Evolutionary conservation across 30 jellyfish, hydroid and myxozoan species (phyloP), one percentile per base, ranked within the genome.

Genomic region (Mastigias papua): DNA sequence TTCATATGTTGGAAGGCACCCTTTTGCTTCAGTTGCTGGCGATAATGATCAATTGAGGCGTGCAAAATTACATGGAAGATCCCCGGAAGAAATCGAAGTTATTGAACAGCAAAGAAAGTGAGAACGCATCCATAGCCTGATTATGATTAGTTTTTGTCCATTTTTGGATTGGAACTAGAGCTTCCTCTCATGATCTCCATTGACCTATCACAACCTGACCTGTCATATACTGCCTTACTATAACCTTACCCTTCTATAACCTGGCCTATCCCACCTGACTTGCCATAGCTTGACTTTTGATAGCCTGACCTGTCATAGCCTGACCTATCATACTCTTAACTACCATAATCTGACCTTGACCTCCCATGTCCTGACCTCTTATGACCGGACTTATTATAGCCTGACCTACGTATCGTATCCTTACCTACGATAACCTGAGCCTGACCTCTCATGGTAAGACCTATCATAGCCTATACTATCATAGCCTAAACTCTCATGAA

Each of bases 1-100:
- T 72, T 96, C 99, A 1, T 96, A 80, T 65, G 98, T 96, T 82
- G 99, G 99, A 34, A 88, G 99, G 35, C 99, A 96, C 69, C 99
- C 99, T 1, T 96, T 96, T 73, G 89, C 99, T 30, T 76, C 97
- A 61, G 98, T 96, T 34, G 99, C 99, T 46, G 97, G 97, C 2
- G 98, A 96, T 60, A 85, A 86, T 58, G 99, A 96, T 77, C 92
- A 92, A 23, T 78, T 94, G 10, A 82, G 99, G 66, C 89, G 93
- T 23, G 96, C 97, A 23, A 69, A 86, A 54, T 72, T 96, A 66
- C 97, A 96, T 32, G 99, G 99, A 7, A 76, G 99, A 34, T 86
- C 97, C 25, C 95, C 95, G 9, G 99, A 89, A 19, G 99, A 96
- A 62, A 91, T 89, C 69, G 99, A 96, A 69, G 95, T 87, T 16